Base-by-base conservation (phyloP, 2,797 vertebrate genomes). In the Poeciliopsis gracilis region DNA sequence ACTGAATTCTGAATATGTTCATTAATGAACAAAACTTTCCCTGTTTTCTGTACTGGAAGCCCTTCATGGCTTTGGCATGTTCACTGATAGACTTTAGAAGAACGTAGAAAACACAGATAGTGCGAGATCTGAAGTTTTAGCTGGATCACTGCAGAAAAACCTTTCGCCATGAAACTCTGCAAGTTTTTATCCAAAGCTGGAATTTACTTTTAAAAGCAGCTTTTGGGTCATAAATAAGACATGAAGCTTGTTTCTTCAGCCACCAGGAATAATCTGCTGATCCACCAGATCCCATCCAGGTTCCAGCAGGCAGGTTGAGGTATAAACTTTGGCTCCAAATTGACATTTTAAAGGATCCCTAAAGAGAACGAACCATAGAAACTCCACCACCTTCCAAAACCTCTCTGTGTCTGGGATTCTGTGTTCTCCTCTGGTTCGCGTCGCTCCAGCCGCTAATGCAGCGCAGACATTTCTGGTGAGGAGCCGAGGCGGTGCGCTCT, bases 401-500 rank as follows among this genome's bases (percentile, higher is more conserved):
- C 51, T 69, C 77, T 72, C 76, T 78, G 69, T 45, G 30, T 66
- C 78, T 51, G 47, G 72, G 75, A 81, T 90, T 84, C 84, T 46
- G 36, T 73, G 72, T 72, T 51, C 74, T 79, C 86, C 80, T 73
- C 78, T 73, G 25, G 80, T 86, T 78, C 67, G 59, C 84, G 88
- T 76, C 71, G 81, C 77, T 67, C 43, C 53, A 49, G 79, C 79
- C 73, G 82, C 53, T 86, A 84, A 85, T 76, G 72, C 78, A 80
- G 79, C 72, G 72, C 61, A 25, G 75, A 78, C 76, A 74, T 85
- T 82, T 89, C 78, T 86, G 76, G 79, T 89, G 88, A 91, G 86
- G 83, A 82, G 78, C 88, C 84, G 78, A 69, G 85, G 79, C 88
- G 86, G 78, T 84, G 82, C 85, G 77, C 84, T 88, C 86, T 87